Percentiles rank a stretch among this genome's conserved stretches.
phyloP scores from a whole-genome alignment of 2,888 invertebrate species.

The Oscheius myriophilus region DNA sequence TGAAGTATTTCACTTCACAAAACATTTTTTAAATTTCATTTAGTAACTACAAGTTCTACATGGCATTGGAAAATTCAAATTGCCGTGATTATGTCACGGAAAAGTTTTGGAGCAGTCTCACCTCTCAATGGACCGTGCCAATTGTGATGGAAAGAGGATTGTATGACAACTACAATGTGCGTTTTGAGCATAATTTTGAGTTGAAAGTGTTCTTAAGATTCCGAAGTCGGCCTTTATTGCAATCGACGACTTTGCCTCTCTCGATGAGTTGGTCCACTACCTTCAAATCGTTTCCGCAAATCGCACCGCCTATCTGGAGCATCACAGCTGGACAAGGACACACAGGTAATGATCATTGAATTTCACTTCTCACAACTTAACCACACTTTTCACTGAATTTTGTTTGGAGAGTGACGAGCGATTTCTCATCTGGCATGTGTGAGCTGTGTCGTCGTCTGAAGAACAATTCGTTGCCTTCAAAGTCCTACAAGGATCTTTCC shows the following conservation, averaged over 20 bases:
- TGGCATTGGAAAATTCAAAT: conserved; percentile 28
- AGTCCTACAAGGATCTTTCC: conserved; percentile 13
- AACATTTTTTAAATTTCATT: background rate
- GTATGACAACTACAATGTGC: conserved; percentile 43
- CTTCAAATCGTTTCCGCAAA: background rate
- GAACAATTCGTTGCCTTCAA: background rate
- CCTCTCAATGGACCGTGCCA: conserved; percentile 38
- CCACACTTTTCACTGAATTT: too few species aligned
- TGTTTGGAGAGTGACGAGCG: background rate
- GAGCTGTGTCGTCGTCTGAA: conserved; percentile 1
- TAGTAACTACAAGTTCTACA: conserved; percentile 29
- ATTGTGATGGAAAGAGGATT: conserved; percentile 44
- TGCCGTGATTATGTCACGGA: conserved; percentile 25
- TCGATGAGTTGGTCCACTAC: background rate
- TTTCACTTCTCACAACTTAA: too few species aligned
- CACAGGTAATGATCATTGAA: conserved; percentile 1
- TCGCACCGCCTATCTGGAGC: conserved; percentile 14
- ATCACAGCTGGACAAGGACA: conserved; percentile 15
- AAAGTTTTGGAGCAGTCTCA: conserved; percentile 36
- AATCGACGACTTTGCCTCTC: conserved; percentile 9
- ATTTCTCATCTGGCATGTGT: background rate
- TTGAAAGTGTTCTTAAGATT: conserved; percentile 5
- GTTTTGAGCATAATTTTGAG: background rate
- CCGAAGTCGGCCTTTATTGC: conserved; percentile 17
- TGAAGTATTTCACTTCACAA: too few species aligned